Evolutionary conservation across 2,797 vertebrate species (phyloP).

Genomic region (Denticeps clupeoides): DNA sequence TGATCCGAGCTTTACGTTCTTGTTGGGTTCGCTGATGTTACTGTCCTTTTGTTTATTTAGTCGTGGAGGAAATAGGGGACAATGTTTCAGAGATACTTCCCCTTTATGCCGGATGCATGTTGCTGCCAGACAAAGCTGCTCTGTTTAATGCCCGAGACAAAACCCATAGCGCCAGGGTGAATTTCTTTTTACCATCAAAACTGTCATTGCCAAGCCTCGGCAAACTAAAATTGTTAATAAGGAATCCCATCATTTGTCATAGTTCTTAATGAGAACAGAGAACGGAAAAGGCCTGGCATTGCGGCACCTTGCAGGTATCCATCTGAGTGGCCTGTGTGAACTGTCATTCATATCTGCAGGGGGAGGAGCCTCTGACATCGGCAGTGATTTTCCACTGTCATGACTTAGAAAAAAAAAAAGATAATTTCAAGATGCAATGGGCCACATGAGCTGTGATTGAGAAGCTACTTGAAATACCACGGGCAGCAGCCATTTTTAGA

Average conservation of each 20-base stretch:
- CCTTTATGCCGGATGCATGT: not conserved
- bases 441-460: no score
- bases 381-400: conserved; percentile 45
- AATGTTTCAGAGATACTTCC: not conserved
- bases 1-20: not conserved
- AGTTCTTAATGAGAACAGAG: no score
- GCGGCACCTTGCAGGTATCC: no score
- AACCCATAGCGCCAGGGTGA: no score
- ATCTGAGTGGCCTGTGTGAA: conserved; percentile 38
- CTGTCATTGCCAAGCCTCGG: not conserved
- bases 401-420: conserved; percentile 31
- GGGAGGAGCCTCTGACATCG: conserved; percentile 13
- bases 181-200: conserved; percentile 2
- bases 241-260: no score
- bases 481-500: no score
- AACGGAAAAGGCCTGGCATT: no score
- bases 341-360: conserved; percentile 44
- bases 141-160: not conserved
- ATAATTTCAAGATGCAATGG: conserved; percentile 34
- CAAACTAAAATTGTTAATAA: conserved; percentile 4
- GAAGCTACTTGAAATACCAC: no score
- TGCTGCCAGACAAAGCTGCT: not conserved
- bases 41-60: not conserved
- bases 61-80: not conserved
- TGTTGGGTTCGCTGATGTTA: not conserved